phyloP scores from a whole-genome alignment of 1,140 invertebrate species.

The Scaptomyza hsui region DNA sequence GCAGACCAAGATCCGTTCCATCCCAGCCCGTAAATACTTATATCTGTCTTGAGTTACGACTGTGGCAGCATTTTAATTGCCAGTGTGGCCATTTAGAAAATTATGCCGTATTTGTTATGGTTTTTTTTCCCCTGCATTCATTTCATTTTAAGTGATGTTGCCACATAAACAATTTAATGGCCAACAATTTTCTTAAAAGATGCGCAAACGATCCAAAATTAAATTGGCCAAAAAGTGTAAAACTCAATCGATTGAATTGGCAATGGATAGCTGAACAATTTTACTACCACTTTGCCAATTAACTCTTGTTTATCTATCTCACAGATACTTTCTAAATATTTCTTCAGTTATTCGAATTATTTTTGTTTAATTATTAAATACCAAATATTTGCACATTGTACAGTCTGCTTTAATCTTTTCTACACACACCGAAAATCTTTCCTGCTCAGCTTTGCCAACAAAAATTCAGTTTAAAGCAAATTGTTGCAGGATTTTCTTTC shows the following conservation, averaged over 20 bases:
- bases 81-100: slow-evolving; percentile 35
- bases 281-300: neutral
- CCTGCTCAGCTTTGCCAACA: neutral
- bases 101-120: slow-evolving; percentile 39
- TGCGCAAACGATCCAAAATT: slow-evolving; percentile 56
- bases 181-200: slow-evolving; percentile 65
- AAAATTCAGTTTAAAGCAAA: slow-evolving; percentile 28
- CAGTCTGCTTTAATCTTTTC: neutral
- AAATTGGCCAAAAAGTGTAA: slow-evolving; percentile 42
- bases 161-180: slow-evolving; percentile 70
- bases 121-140: slow-evolving; percentile 9
- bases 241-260: neutral
- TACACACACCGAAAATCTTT: neutral
- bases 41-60: slow-evolving; percentile 50
- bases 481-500: neutral
- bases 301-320: neutral
- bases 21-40: slow-evolving; percentile 15
- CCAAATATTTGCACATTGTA: slow-evolving; percentile 1
- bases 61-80: slow-evolving; percentile 74
- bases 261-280: neutral
- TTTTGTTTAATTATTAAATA: slow-evolving; percentile 1
- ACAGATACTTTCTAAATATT: neutral
- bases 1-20: slow-evolving; percentile 39
- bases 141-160: slow-evolving; percentile 55
- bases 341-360: neutral